Conservation (phyloP, 2,113 vertebrate species). For the Amia ocellicauda region DNA sequence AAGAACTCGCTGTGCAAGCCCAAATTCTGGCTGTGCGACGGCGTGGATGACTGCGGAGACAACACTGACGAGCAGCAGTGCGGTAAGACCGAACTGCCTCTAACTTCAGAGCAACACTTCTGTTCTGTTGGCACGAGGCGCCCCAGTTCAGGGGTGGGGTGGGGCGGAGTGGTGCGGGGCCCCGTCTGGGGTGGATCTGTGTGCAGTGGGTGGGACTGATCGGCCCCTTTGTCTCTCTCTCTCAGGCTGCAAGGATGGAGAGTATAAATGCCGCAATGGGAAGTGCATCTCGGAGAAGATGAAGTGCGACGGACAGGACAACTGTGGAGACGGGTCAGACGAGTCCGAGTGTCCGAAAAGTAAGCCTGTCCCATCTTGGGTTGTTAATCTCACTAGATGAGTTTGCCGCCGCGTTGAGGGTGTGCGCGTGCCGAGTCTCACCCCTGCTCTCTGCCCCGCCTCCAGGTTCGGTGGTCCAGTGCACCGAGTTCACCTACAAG, state of each 20-base stretch:
- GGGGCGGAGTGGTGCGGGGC: background rate
- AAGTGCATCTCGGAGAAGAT: conserved; percentile 66
- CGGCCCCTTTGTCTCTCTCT: background rate
- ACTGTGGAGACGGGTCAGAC: conserved; percentile 80
- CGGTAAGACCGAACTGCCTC: conserved; percentile 66
- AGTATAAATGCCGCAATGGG: conserved; percentile 61
- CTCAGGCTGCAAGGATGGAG: conserved; percentile 50
- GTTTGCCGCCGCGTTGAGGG: background rate
- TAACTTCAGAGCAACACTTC: background rate
- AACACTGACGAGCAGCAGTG: conserved; percentile 79
- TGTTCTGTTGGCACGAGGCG: too few species aligned
- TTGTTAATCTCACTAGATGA: background rate
- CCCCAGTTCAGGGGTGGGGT: background rate
- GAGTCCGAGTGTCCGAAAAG: conserved; percentile 67
- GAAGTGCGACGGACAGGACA: conserved; percentile 63
- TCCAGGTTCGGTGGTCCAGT: conserved; percentile 22
- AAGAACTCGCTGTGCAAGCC: conserved; percentile 80
- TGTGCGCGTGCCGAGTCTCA: background rate
- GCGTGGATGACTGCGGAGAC: conserved; percentile 84
- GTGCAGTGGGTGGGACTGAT: background rate
- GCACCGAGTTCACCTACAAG: conserved; percentile 68
- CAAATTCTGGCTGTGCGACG: conserved; percentile 82
- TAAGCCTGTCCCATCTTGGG: conserved; percentile 41
- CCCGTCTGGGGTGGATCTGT: background rate
- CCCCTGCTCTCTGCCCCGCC: background rate